These are phyloP conservation scores for Amorpha juglandis DNA, from an alignment of 2,888 invertebrate genomes.

Conservation along the genomic window DNA sequence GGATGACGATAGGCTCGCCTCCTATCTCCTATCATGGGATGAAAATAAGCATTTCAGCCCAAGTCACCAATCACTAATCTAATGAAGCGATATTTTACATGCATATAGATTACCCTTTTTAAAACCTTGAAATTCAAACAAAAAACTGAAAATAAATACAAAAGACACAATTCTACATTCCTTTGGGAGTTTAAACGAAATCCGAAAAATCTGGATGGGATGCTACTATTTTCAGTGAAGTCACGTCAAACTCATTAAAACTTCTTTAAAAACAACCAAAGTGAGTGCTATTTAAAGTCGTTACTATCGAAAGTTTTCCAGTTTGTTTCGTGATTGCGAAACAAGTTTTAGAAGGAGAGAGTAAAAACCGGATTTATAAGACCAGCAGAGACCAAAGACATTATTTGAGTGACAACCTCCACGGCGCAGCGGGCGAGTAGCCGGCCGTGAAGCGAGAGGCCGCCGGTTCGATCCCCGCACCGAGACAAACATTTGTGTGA, in stretches of 20 bases:
- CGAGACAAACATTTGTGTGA: too few species aligned
- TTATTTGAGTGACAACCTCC: too few species aligned
- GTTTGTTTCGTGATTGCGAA: conserved; percentile 26
- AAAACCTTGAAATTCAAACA: too few species aligned
- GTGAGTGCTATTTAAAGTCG: conserved; percentile 18
- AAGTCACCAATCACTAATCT: too few species aligned
- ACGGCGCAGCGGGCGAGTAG: too few species aligned
- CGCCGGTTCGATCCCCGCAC: too few species aligned
- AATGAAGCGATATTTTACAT: too few species aligned
- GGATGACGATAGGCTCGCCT: too few species aligned
- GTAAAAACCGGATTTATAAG: neutral
- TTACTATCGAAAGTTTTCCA: conserved; percentile 18
- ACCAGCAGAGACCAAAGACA: neutral
- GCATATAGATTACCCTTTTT: too few species aligned
- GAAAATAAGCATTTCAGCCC: too few species aligned
- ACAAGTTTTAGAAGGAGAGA: neutral
- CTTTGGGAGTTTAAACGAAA: conserved; percentile 5
- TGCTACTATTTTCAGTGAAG: conserved; percentile 9
- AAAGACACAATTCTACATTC: neutral
- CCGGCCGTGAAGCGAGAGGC: too few species aligned
- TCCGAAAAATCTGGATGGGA: neutral
- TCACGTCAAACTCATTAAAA: conserved; percentile 22
- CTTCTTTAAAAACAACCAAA: conserved; percentile 18
- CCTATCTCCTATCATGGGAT: too few species aligned
- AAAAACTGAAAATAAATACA: neutral